These are phyloP conservation scores for Melinopterus prodromus DNA, from an alignment of 2,888 invertebrate genomes.

Conservation along the genomic window DNA sequence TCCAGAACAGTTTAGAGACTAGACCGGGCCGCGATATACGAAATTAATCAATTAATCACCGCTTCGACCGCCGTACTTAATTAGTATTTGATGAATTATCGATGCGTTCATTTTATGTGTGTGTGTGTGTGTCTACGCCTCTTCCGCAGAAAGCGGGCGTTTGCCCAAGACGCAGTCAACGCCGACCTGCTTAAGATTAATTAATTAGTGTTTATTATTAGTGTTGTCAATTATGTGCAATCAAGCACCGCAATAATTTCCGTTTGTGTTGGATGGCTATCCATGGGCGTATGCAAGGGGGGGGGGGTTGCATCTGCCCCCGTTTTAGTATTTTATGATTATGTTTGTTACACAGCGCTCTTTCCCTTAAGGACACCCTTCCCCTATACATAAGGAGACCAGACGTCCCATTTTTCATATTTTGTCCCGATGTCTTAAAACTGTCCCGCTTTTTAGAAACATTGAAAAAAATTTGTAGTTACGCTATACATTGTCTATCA, in stretches of 20 bases:
- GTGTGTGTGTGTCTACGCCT: neutral
- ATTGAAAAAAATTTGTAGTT: too few species aligned
- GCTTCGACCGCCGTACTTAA: slow-evolving; percentile 1
- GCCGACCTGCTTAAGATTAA: neutral
- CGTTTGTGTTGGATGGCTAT: too few species aligned
- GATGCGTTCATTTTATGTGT: neutral
- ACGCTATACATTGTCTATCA: too few species aligned
- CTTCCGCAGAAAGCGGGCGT: neutral
- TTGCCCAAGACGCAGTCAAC: neutral
- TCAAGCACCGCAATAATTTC: neutral
- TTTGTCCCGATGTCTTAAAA: too few species aligned
- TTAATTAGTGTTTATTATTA: neutral
- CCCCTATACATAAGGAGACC: too few species aligned
- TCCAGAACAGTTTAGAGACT: neutral
- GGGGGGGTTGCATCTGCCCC: too few species aligned
- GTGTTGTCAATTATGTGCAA: neutral
- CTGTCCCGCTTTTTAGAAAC: too few species aligned
- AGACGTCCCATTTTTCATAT: too few species aligned
- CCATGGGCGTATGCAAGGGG: too few species aligned
- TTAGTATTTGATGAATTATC: slow-evolving; percentile 11
- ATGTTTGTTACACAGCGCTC: too few species aligned
- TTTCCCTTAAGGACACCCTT: too few species aligned
- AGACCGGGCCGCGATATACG: slow-evolving; percentile 6
- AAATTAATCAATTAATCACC: slow-evolving; percentile 23
- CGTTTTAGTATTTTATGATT: too few species aligned